Conservation (phyloP, 2,888 invertebrate genomes). For the Cacoxenus indagator region DNA sequence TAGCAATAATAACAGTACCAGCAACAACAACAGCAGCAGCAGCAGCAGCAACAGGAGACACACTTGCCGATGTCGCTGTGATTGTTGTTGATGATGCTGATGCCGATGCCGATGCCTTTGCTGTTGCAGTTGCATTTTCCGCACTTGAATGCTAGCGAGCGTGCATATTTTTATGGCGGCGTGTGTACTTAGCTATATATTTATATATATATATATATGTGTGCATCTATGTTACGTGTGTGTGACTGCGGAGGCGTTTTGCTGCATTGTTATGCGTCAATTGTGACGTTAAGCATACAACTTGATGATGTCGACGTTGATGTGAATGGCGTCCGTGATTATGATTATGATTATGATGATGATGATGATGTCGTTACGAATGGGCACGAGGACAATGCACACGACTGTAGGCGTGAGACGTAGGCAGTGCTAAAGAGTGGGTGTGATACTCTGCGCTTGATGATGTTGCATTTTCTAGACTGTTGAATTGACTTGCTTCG, state of each 20-base stretch:
- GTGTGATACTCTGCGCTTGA: background rate
- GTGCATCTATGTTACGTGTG: background rate
- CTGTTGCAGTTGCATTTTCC: constrained; percentile 18
- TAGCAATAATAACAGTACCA: constrained; percentile 23
- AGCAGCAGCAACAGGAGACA: constrained; percentile 12
- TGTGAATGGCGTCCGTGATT: background rate
- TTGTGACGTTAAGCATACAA: constrained; percentile 63
- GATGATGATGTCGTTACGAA: constrained; percentile 4
- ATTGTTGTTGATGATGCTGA: background rate
- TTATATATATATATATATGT: constrained; percentile 10
- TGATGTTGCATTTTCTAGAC: constrained; percentile 22
- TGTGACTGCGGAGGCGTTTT: constrained; percentile 26
- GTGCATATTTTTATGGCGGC: constrained; percentile 16
- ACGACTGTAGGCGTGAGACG: background rate
- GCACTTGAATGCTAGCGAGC: constrained; percentile 51
- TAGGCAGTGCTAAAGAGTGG: background rate
- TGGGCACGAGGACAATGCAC: constrained; percentile 16
- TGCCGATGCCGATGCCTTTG: background rate
- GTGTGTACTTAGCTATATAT: background rate
- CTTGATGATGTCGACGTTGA: constrained; percentile 57
- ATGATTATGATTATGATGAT: background rate
- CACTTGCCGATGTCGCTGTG: background rate
- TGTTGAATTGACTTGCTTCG: constrained; percentile 21
- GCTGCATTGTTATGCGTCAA: constrained; percentile 59
- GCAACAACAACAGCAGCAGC: background rate